A percentile compares a stretch with the other conserved stretches of the same genome.
Evolutionary conservation across 2,888 invertebrate genomes (phyloP).

Genomic region (Zygaena filipendulae): DNA sequence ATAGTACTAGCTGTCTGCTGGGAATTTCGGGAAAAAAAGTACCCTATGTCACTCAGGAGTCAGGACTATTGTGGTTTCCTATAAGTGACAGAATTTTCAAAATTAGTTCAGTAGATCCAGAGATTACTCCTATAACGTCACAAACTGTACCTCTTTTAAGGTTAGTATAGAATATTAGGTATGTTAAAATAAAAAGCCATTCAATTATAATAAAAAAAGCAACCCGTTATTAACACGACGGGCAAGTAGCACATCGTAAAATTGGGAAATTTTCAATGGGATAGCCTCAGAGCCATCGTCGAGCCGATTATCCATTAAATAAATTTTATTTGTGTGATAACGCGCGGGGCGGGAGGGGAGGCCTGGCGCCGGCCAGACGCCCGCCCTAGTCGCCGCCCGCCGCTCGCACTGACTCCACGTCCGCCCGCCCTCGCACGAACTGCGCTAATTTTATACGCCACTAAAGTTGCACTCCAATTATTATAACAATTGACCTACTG

Average conservation of each 20-base stretch:
- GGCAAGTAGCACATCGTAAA: slow-evolving; percentile 27
- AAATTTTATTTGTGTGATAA: slow-evolving; percentile 63
- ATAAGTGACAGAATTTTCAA: no score
- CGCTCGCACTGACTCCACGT: slow-evolving; percentile 39
- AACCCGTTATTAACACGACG: no score
- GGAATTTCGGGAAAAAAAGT: no score
- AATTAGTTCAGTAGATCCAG: no score
- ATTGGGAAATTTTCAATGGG: slow-evolving; percentile 48
- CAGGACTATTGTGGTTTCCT: no score
- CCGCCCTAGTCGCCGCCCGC: slow-evolving; percentile 54
- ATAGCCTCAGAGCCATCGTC: slow-evolving; percentile 44
- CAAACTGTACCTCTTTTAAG: no score
- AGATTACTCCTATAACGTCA: no score
- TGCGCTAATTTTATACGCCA: slow-evolving; percentile 54
- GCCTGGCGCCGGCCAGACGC: slow-evolving; percentile 54
- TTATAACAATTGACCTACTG: slow-evolving; percentile 45
- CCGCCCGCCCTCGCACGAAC: slow-evolving; percentile 25
- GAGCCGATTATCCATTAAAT: slow-evolving; percentile 60
- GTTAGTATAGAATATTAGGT: no score
- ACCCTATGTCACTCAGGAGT: no score
- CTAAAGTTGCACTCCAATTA: slow-evolving; percentile 28
- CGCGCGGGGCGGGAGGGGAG: slow-evolving; percentile 49
- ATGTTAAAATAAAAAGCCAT: no score
- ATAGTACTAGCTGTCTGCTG: no score
- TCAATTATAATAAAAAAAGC: no score